Conservation (phyloP, 2,797 vertebrate species). For the Sylvia borin region DNA sequence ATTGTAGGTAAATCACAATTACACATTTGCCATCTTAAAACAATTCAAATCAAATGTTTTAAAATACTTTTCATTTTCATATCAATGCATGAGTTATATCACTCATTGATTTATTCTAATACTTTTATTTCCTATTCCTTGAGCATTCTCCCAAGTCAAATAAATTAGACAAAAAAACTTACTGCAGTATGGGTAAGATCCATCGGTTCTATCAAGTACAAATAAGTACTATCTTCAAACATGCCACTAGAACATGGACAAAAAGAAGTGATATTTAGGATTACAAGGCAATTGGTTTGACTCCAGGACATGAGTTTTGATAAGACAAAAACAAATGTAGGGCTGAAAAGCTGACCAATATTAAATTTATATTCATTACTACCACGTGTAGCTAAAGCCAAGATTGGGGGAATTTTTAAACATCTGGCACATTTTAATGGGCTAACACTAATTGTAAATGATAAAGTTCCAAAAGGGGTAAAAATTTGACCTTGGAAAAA, state of each 20-base stretch:
- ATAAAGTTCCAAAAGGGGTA: neutral
- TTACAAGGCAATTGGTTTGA: neutral
- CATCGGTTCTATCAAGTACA: slow-evolving; percentile 91
- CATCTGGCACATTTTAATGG: neutral
- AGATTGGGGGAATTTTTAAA: neutral
- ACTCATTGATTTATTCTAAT: neutral
- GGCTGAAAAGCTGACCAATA: neutral
- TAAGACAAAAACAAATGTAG: neutral
- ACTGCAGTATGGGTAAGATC: slow-evolving; percentile 86
- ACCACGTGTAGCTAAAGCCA: neutral
- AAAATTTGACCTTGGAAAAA: neutral
- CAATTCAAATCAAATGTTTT: neutral
- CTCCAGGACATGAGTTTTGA: neutral
- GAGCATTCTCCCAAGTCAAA: neutral
- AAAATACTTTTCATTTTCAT: neutral
- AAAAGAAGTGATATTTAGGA: slow-evolving; percentile 16
- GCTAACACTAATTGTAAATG: neutral
- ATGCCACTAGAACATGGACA: slow-evolving; percentile 84
- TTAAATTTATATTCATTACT: neutral
- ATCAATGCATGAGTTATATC: neutral
- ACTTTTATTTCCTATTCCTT: neutral
- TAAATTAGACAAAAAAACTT: slow-evolving; percentile 72
- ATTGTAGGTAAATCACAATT: neutral
- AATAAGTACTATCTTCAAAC: slow-evolving; percentile 89
- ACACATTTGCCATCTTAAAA: neutral